Conservation (phyloP, 2,888 invertebrate species). For the Cepaea hortensis region DNA sequence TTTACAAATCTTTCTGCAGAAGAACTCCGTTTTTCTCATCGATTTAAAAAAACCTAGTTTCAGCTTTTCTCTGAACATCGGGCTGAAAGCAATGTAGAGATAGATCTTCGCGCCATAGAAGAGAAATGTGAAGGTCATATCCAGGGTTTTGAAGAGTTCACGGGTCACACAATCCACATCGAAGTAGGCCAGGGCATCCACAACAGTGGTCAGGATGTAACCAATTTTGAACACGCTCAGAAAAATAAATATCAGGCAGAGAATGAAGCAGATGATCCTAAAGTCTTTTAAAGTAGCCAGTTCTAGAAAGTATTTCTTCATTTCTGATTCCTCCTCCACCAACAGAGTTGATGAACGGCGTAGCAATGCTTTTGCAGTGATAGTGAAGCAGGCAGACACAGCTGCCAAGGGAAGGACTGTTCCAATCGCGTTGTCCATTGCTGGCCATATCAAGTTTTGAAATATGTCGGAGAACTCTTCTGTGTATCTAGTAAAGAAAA, state of each 20-base stretch:
- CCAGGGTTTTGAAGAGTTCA: conserved; percentile 53
- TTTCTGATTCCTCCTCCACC: conserved; percentile 53
- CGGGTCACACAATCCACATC: conserved; percentile 38
- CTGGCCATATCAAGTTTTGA: conserved; percentile 67
- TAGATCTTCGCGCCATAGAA: conserved; percentile 65
- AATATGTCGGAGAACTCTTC: conserved; percentile 66
- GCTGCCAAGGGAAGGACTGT: conserved; percentile 66
- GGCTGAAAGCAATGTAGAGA: conserved; percentile 61
- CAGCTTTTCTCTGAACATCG: conserved; percentile 60
- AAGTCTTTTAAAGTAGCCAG: conserved; percentile 62
- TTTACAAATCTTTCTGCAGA: conserved; percentile 27
- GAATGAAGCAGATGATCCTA: conserved; percentile 51
- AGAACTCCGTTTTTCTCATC: neutral
- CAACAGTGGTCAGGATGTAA: conserved; percentile 45
- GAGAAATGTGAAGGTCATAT: conserved; percentile 56
- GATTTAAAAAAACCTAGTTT: conserved; percentile 9
- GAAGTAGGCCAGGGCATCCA: conserved; percentile 40
- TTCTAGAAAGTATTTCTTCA: conserved; percentile 68
- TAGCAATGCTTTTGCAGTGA: conserved; percentile 42
- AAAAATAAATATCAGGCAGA: conserved; percentile 51
- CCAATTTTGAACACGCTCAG: conserved; percentile 46
- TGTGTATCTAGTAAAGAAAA: conserved; percentile 55
- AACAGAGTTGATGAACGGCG: conserved; percentile 14
- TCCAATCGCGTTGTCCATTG: conserved; percentile 64
- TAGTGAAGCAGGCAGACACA: conserved; percentile 60